Conservation (phyloP, 2,797 vertebrate species). For the Amazona finschi region DNA sequence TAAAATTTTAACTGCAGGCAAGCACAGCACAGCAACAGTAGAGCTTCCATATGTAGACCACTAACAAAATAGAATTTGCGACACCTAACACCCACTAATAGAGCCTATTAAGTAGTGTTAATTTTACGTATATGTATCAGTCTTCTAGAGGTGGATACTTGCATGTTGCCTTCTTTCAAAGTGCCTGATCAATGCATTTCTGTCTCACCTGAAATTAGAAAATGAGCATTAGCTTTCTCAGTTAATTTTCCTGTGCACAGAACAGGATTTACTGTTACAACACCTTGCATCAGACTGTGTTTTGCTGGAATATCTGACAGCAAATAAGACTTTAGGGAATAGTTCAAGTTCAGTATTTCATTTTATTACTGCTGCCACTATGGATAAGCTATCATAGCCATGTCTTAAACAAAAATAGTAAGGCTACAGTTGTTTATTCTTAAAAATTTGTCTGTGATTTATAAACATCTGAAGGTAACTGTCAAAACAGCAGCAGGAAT, state of each 20-base stretch:
- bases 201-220: background rate
- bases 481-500: background rate
- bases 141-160: background rate
- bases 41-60: background rate
- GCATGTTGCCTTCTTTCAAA: background rate
- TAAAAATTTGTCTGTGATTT: background rate
- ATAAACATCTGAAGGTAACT: background rate
- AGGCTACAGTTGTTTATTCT: background rate
- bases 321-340: background rate
- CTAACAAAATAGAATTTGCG: background rate
- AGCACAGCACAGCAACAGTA: background rate
- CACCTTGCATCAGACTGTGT: background rate
- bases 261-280: background rate
- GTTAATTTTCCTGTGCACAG: background rate
- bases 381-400: background rate
- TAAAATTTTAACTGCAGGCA: background rate
- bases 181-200: background rate
- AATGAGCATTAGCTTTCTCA: background rate
- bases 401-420: background rate
- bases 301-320: background rate
- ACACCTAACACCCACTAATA: background rate
- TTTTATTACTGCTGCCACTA: background rate
- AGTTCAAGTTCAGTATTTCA: background rate
- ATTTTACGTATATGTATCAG: background rate
- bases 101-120: background rate